Base-by-base conservation (phyloP, 23 tunicate genomes). In the Phallusia fumigata region DNA sequence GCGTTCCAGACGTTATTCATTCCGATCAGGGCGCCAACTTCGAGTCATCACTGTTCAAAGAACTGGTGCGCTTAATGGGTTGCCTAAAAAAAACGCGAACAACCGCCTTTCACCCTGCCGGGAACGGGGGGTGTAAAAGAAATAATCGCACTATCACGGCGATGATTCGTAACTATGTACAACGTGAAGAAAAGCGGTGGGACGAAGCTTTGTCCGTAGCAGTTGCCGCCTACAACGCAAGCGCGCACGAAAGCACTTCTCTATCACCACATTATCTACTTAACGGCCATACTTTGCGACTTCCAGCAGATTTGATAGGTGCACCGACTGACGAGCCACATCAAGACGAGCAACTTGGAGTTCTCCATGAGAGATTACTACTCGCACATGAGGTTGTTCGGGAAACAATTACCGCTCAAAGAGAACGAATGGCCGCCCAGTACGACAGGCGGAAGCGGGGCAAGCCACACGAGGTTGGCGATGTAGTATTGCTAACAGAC, bases 181-280 rank as follows among this genome's bases (percentile, higher is more conserved):
- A 83, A 12, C 26, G 65, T 3, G 44, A 83, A 26, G 52, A 65
- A 64, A 30, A 35, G 21, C 15, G 30, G 31, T 81, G 85, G 85
- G 85, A 81, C 64, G 24, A 64, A 26, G 85, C 77, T 11, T 35
- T 65, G 0, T 47, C 77, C 31, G 85, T 30, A 36, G 76, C 65
- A 21, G 51, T 65, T 0, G 85, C 85, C 12, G 47, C 85, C 16
- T 64, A 81, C 31, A 81, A 81, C 33, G 85, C 85, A 2, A 81
- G 77, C 31, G 51, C 31, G 10, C 85, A 81, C 65, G 85, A 64
- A 33, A 64, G 78, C 31, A 81, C 76, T 18, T 40, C 77, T 18
- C 30, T 81, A 26, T 35, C 85, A 0, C 85, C 85, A 33, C 85
- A 81, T 69, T 81, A 64, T 34, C 22, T 81, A 30, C 19, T 81